Evolutionary conservation across 2,113 vertebrate genomes (phyloP).

Genomic region (Syngnathus typhle): DNA sequence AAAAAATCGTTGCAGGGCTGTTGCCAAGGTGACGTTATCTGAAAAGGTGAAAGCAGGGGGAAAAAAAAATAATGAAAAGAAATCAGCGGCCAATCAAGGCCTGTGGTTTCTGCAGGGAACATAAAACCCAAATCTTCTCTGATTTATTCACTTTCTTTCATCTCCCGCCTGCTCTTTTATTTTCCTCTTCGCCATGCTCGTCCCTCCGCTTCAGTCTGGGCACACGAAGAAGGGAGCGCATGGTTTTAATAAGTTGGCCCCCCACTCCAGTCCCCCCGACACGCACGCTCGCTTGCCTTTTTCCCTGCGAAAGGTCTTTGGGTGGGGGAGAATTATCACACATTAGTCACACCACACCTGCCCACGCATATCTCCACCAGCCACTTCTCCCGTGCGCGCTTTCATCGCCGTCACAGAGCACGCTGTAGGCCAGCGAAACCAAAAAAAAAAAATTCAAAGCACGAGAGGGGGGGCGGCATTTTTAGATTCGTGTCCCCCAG

Average conservation of each 20-base stretch:
- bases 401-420: conserved; percentile 23
- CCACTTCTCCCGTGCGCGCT: conserved; percentile 34
- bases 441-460: conserved; percentile 17
- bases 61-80: conserved; percentile 7
- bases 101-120: conserved; percentile 43
- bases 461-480: background rate
- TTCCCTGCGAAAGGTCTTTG: conserved; percentile 30
- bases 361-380: conserved; percentile 40
- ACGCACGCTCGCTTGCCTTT: background rate
- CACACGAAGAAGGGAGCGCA: conserved; percentile 49
- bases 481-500: conserved; percentile 6
- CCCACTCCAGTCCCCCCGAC: background rate
- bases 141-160: conserved; percentile 51
- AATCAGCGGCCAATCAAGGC: conserved; percentile 38
- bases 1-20: conserved; percentile 31
- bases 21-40: conserved; percentile 55
- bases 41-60: conserved; percentile 21
- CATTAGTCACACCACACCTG: conserved; percentile 59
- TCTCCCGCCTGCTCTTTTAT: conserved; percentile 45
- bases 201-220: conserved; percentile 32
- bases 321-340: conserved; percentile 39
- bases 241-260: conserved; percentile 35
- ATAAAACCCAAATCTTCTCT: conserved; percentile 43
- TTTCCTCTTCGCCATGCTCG: conserved; percentile 18
- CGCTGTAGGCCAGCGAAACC: conserved; percentile 1